Evolutionary conservation across 2,113 vertebrate species (phyloP).

Genomic region (Rhombomys opimus): DNA sequence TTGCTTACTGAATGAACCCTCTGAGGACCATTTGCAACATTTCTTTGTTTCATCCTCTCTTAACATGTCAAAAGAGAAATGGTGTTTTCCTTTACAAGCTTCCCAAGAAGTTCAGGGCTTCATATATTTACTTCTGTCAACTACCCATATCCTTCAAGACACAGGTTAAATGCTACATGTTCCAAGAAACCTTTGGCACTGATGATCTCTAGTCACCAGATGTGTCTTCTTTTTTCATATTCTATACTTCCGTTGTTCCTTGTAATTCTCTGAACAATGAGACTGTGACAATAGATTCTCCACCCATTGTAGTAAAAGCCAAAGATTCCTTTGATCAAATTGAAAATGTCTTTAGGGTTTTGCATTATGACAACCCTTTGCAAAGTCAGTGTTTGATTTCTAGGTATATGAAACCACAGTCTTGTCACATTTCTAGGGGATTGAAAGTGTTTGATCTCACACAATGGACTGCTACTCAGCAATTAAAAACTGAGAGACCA

Average conservation of each 20-base stretch:
- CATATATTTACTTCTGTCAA: not conserved
- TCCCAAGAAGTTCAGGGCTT: not conserved
- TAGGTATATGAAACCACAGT: not conserved
- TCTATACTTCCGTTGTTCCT: not conserved
- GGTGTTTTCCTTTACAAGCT: not conserved
- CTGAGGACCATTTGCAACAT: not conserved
- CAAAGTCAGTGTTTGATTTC: conserved; percentile 23
- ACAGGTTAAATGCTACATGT: not conserved
- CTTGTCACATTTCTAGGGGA: not conserved
- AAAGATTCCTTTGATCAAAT: not conserved
- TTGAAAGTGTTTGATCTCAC: conserved; percentile 4
- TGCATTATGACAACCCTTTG: not conserved
- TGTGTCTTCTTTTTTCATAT: not conserved
- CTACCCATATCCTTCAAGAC: not conserved
- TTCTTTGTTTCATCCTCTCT: conserved; percentile 8
- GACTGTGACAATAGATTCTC: not conserved
- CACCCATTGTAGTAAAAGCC: conserved; percentile 13
- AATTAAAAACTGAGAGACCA: too few relatives aligned
- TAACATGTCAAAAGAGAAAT: not conserved
- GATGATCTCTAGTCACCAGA: not conserved
- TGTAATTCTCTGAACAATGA: not conserved
- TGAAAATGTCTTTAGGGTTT: conserved; percentile 22
- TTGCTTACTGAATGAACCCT: not conserved
- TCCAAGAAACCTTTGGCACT: not conserved
- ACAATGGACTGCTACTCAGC: too few relatives aligned